These are phyloP conservation scores for Sapajus apella DNA, from an alignment of 2,113 vertebrate genomes.

Conservation along the genomic window DNA sequence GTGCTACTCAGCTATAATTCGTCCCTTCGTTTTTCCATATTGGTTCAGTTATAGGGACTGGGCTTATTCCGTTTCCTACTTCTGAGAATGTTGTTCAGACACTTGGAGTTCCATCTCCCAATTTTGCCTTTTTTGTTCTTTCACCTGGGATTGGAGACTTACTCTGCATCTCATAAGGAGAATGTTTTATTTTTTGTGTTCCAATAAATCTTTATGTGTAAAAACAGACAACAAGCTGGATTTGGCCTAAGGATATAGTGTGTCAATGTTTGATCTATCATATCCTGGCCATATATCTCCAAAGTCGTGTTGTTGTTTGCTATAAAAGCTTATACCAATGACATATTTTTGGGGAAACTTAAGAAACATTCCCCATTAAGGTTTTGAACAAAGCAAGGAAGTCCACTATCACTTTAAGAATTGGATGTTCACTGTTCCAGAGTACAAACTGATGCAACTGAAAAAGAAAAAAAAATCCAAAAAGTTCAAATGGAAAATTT, in stretches of 20 bases:
- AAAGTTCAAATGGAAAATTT: constrained; percentile 5
- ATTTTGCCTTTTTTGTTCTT: background rate
- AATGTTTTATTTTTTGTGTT: background rate
- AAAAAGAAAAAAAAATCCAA: background rate
- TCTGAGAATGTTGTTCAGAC: background rate
- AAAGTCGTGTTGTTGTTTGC: background rate
- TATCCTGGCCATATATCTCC: background rate
- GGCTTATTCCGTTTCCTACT: background rate
- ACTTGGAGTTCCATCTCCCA: no score
- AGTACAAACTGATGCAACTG: background rate
- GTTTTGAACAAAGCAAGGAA: background rate
- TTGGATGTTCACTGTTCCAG: background rate
- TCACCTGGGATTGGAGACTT: background rate
- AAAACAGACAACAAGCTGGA: background rate
- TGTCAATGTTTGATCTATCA: background rate
- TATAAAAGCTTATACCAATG: constrained; percentile 10
- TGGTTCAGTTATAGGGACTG: no score
- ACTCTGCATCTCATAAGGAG: no score
- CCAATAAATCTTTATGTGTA: background rate
- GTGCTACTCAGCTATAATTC: background rate
- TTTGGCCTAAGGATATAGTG: background rate
- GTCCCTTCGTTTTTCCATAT: background rate
- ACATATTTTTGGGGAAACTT: background rate
- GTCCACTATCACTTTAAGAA: background rate
- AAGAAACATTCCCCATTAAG: background rate